Conservation (phyloP, 2,888 invertebrate genomes). For the Prosapia bicincta region DNA sequence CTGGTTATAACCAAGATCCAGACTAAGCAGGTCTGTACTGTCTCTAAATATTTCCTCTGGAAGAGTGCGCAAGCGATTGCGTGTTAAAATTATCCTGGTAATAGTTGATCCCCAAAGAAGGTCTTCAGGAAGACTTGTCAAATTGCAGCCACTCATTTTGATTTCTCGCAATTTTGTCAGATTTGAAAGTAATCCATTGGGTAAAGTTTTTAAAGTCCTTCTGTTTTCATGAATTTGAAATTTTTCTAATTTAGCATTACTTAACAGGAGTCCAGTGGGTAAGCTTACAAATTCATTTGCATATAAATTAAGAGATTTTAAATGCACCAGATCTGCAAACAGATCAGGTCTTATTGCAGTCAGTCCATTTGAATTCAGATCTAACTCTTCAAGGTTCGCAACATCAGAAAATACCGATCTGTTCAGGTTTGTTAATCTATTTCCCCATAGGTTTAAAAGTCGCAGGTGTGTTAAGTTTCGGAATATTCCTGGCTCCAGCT, state of each 20-base stretch:
- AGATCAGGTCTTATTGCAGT: slow-evolving; percentile 57
- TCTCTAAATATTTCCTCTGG: slow-evolving; percentile 61
- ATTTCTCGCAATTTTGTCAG: slow-evolving; percentile 47
- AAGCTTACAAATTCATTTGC: slow-evolving; percentile 63
- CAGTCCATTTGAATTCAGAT: slow-evolving; percentile 64
- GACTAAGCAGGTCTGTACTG: slow-evolving; percentile 56
- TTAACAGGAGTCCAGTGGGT: slow-evolving; percentile 56
- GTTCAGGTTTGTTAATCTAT: slow-evolving; percentile 60
- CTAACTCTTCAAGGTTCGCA: slow-evolving; percentile 59
- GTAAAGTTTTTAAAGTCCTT: slow-evolving; percentile 53
- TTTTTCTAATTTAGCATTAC: slow-evolving; percentile 51
- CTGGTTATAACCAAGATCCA: slow-evolving; percentile 65
- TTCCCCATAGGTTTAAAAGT: slow-evolving; percentile 65
- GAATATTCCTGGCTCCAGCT: slow-evolving; percentile 60
- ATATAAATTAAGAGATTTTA: slow-evolving; percentile 58
- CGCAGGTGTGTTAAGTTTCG: slow-evolving; percentile 56
- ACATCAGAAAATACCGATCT: slow-evolving; percentile 61
- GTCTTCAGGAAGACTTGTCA: slow-evolving; percentile 57
- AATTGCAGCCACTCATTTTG: slow-evolving; percentile 45
- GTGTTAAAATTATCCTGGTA: slow-evolving; percentile 57
- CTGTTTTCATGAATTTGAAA: slow-evolving; percentile 43
- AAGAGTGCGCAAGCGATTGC: slow-evolving; percentile 53
- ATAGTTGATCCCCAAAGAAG: slow-evolving; percentile 61
- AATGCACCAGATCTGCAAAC: slow-evolving; percentile 58
- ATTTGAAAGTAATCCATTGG: slow-evolving; percentile 57